Evolutionary conservation across 2,113 vertebrate species (phyloP).

Genomic region (Baryphthengus martii): DNA sequence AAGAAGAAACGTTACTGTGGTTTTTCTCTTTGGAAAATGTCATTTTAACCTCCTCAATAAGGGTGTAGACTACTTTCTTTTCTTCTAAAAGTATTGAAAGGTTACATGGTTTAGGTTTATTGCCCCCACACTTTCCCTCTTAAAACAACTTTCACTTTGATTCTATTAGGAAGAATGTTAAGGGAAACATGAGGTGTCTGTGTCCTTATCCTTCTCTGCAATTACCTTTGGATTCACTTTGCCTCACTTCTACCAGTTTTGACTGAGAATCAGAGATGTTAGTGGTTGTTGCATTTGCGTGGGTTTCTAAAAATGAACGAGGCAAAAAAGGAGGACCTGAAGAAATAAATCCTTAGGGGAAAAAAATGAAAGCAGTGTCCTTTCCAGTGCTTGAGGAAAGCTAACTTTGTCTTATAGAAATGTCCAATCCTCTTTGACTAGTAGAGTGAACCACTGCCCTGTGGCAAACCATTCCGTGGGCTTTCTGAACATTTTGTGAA

Average conservation of each 20-base stretch:
- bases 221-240: not conserved
- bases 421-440: not conserved
- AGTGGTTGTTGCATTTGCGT: not conserved
- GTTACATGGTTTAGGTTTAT: not conserved
- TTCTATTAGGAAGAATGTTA: not conserved
- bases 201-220: not conserved
- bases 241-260: not conserved
- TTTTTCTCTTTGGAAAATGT: not conserved
- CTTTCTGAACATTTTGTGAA: not conserved
- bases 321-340: not conserved
- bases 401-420: not conserved
- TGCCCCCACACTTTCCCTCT: rapidly evolving
- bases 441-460: not conserved
- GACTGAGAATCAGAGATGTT: not conserved
- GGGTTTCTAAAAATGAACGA: not conserved
- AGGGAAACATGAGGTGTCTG: not conserved
- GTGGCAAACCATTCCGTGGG: not conserved
- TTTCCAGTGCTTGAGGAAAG: not conserved
- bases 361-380: not conserved
- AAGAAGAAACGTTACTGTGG: not conserved
- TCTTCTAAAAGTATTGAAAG: not conserved
- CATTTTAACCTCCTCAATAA: not conserved
- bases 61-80: not conserved
- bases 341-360: not conserved
- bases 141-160: not conserved